Evolutionary conservation across 2,797 vertebrate genomes (phyloP), one percentile per base, ranked within the genome.

Genomic region (Artibeus lituratus): DNA sequence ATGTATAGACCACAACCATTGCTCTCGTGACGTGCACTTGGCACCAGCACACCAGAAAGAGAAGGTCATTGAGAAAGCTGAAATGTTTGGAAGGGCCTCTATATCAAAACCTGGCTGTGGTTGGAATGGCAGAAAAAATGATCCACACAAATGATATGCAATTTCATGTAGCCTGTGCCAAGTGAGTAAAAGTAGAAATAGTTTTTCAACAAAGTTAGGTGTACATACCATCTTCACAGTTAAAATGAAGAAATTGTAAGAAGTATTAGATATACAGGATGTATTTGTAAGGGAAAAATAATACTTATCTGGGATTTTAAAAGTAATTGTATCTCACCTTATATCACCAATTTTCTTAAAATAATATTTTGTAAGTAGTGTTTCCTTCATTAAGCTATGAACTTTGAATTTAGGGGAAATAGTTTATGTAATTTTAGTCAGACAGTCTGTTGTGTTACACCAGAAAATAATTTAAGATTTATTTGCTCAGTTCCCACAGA

Each of bases 11-110:
- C 97, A 96, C 26, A 96, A 82, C 37, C 21, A 90, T 92, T 94
- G 9, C n/a, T 78, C 96, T 97, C 85, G 80, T 90, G 94, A 95
- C 65, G 94, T 95, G 96, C 80, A 18, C 16, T n/a, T 96, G 94
- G 96, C 24, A 67, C 15, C 18, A 74, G 18, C 26, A 49, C 4
- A 8, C 70, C 19, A 18, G 29, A 77, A 82, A 80, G 47, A 80
- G 47, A 59, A 39, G 4, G 74, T 73, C 32, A 39, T 4, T 53
- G 32, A 53, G 67, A 55, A 21, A 53, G 57, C 42, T 21, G 76
- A 35, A 81, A 85, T 55, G 12, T 89, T 81, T 65, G 26, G 21
- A 55, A 86, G 42, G 15, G 12, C 9, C n/a, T 78, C 42, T 87
- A 0, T 90, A 78, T 80, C 62, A 82, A 80, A 89, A 73, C n/a